Base-by-base conservation (phyloP, 2,888 invertebrate genomes). In the Leucophenga montana region DNA sequence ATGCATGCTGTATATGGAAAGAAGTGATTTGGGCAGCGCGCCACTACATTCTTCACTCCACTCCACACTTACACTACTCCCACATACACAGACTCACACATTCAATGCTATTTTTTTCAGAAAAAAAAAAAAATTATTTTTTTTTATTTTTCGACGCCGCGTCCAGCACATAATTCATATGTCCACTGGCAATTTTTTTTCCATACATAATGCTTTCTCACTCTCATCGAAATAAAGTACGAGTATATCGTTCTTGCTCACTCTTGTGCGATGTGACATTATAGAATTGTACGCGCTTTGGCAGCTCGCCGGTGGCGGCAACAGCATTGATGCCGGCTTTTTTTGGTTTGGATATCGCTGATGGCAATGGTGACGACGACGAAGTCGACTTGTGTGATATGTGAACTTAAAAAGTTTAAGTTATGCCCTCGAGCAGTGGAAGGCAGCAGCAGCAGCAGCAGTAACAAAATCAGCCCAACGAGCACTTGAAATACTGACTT, bases 161-260 rank as follows among this genome's bases (percentile, higher is more conserved):
- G 81, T 82, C 82, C 81, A 79, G 84, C 80, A 83, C 84, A 82
- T 83, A 83, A 82, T 83, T 82, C 82, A 82, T 82, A 83, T 82
- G 81, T 82, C 81, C 81, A 83, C 81, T 82, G 78, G 81, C 82
- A 80, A 83, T 83, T 83, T 80, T 82, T 83, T 27, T 22, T 56
- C 9, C 2, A 11, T 54, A 27, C 27, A 27, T 3, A 27, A 4
- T 27, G 27, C 27, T 27, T 2, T 27, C 27, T 27, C 27, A 27
- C 27, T 27, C 27, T 2, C 27, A 3, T 27, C n/a, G n/a, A n/a
- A n/a, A 27, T 27, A 27, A 27, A 27, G 27, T 18, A 14, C 20
- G n/a, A n/a, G n/a, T 56, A 9, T 20, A 11, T 56, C 3, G 9
- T 8, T 39, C 39, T 39, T 8, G 3, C 56, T 11, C 27, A 11